Base-by-base conservation (phyloP, 1,140 invertebrate species). In the Heliothis virescens region DNA sequence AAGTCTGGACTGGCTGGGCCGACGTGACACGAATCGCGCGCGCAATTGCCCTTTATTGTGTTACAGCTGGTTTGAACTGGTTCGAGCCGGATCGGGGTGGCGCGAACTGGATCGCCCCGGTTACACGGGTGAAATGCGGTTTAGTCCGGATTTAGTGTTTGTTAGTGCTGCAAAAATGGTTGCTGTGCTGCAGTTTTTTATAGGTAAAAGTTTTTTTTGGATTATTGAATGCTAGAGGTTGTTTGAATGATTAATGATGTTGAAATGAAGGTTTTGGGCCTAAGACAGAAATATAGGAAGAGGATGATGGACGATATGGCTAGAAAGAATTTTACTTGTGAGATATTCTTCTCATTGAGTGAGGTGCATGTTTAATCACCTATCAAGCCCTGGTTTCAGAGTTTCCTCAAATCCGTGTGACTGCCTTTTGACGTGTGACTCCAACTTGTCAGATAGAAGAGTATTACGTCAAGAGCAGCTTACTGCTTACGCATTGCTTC, bases 41-140 rank as follows among this genome's bases (percentile, higher is more conserved):
- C 53, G 80, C 81, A 80, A 91, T 91, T 86, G 87, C 84, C 83
- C 82, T 88, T 87, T 87, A 91, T 88, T 84, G 83, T 87, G 81
- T 87, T 88, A 89, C 83, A 82, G 82, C 82, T 82, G 69, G 77
- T 82, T 81, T 71, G 82, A 83, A 82, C 82, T 73, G 78, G 83
- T 82, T 85, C 34, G 57, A 81, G 82, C 83, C 79, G 84, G 87
- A 83, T 85, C 82, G 79, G 72, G 76, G 77, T 50, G 65, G 84
- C 67, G 77, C 80, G 62, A 80, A 76, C 57, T 75, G 47, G 34
- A 76, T 63, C 79, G 50, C 21, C 29, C 57, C 73, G 18, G 73
- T 78, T 57, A 55, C 59, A 77, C 62, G 74, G 62, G 5, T 67
- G 62, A 57, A 78, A 57, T 78, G 63, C 76, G 81, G 81, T 83